These are phyloP conservation scores for Eustalomyia histrio DNA, from an alignment of 2,888 invertebrate species.

Conservation along the genomic window DNA sequence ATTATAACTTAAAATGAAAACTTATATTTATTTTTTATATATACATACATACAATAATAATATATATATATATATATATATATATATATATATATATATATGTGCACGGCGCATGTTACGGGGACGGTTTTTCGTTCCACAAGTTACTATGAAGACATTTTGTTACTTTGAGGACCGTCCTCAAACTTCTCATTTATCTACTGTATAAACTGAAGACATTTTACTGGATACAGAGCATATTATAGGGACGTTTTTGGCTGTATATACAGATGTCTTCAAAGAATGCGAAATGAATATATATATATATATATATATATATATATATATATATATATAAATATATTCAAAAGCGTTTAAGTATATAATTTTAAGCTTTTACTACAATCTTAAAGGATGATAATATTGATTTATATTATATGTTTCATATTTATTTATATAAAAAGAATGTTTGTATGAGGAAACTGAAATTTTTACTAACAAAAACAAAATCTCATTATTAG, in stretches of 20 bases:
- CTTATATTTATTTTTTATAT: conserved; percentile 24
- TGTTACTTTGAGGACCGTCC: no score
- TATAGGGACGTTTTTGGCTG: no score
- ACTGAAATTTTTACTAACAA: conserved; percentile 7
- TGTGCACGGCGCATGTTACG: no score
- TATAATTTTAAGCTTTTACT: conserved; percentile 62
- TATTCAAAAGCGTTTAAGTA: conserved; percentile 64
- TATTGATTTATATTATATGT: conserved; percentile 30
- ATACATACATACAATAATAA: conserved; percentile 26
- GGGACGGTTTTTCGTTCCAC: no score
- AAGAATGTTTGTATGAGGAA: conserved; percentile 2
- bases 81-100: conserved; percentile 19
- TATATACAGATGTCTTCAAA: no score
- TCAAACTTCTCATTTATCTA: no score
- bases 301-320: no score
- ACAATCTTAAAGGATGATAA: conserved; percentile 56
- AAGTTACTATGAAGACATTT: no score
- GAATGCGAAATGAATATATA: no score
- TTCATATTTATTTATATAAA: conserved; percentile 35
- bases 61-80: conserved; percentile 24
- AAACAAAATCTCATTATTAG: conserved; percentile 37
- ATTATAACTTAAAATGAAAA: conserved; percentile 59
- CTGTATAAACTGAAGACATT: no score
- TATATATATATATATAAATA: neutral
- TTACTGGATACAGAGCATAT: no score